Base-by-base conservation (phyloP, 2,113 vertebrate genomes). In the Lagopus leucura region DNA sequence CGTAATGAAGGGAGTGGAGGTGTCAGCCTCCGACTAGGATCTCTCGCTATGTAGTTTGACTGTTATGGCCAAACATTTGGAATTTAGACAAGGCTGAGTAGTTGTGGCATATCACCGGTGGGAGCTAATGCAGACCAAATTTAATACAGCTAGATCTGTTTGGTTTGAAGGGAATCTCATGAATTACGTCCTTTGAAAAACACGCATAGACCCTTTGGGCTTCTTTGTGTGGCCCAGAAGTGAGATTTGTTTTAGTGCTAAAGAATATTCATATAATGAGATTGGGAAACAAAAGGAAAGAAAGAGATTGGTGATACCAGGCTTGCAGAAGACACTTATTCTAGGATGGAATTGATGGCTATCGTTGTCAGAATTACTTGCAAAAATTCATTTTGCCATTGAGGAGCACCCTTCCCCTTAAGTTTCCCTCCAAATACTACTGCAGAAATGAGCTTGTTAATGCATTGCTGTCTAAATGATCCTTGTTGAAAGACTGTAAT, bases 381-480 rank as follows among this genome's bases (percentile, higher is more conserved):
- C 66, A 11, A 89, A 79, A 91, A 64, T 38, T 58, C 22, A 10
- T 67, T 50, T 82, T 60, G 42, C 74, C 22, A 1, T 34, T 85
- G 67, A 61, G 58, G 42, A 65, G 47, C 77, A 16, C 47, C 55
- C 32, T 86, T 67, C 17, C 28, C 50, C 19, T 14, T 48, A 27
- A 74, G 75, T 47, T 19, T 82, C 8, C 21, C 18, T 85, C 52
- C 57, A 52, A 67, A 75, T 38, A 82, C 34, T 78, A 10, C 61
- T 67, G 61, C 66, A 78, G 71, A 72, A 89, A 57, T 52, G 57
- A 85, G 30, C 71, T 94, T 89, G 65, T 87, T 89, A 87, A 82
- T 85, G n/a, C 45, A n/a, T 65, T 76, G 74, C 67, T 94, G 89
- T 76, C 71, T 57, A 63, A 71, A 58, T 69, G 74, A 65, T 91